Evolutionary conservation across 2,797 vertebrate genomes (phyloP).

Genomic region (Valencia hispanica): DNA sequence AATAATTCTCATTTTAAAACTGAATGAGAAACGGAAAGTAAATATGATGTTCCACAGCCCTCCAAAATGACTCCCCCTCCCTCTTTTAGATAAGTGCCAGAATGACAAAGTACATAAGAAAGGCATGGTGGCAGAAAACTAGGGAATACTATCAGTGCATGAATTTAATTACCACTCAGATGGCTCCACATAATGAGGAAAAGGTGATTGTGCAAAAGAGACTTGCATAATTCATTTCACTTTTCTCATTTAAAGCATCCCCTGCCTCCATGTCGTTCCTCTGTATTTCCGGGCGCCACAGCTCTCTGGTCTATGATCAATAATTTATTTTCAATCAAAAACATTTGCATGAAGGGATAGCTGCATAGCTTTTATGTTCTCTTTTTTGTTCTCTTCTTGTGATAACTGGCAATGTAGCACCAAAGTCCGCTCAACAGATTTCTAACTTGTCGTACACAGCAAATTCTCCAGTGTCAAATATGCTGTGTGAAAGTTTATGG

Average conservation of each 20-base stretch:
- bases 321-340: slow-evolving; percentile 71
- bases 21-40: slow-evolving; percentile 12
- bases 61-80: slow-evolving; percentile 48
- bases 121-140: slow-evolving; percentile 80
- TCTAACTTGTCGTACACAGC: no score
- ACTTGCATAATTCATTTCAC: slow-evolving; percentile 76
- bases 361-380: slow-evolving; percentile 18
- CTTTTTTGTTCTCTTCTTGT: slow-evolving; percentile 40
- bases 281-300: slow-evolving; percentile 56
- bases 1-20: slow-evolving; percentile 24
- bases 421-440: slow-evolving; percentile 4
- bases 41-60: slow-evolving; percentile 32
- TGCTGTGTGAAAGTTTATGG: no score
- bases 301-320: slow-evolving; percentile 70
- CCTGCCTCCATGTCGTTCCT: slow-evolving; percentile 20
- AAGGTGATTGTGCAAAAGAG: slow-evolving; percentile 70
- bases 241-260: slow-evolving; percentile 70
- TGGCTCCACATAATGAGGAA: slow-evolving; percentile 76
- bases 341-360: slow-evolving; percentile 70
- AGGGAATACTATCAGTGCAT: slow-evolving; percentile 85
- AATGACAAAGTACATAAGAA: slow-evolving; percentile 83
- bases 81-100: slow-evolving; percentile 76
- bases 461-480: no score
- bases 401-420: slow-evolving; percentile 49
- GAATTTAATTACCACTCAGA: slow-evolving; percentile 86